These are phyloP conservation scores for Cossypha dichroa DNA, from an alignment of 2,797 vertebrate genomes.

Conservation along the genomic window DNA sequence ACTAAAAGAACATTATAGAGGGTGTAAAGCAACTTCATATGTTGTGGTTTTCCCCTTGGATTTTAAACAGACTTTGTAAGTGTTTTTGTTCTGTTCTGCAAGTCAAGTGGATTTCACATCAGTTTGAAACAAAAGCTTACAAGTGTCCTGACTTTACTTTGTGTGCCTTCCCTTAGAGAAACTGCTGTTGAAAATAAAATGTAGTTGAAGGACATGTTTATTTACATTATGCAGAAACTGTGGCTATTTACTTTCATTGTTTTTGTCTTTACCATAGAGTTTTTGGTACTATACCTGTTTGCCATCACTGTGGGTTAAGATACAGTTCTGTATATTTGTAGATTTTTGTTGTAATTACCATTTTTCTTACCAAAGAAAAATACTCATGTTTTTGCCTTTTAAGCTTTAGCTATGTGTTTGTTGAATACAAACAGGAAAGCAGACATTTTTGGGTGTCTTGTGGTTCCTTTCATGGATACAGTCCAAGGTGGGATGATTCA, in stretches of 20 bases:
- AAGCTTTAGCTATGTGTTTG: not conserved
- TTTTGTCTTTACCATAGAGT: not conserved
- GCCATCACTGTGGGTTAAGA: not conserved
- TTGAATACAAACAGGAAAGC: not conserved
- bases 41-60: not conserved
- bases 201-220: not conserved
- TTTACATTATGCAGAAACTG: not conserved
- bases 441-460: not conserved
- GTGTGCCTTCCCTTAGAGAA: not conserved
- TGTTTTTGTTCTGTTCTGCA: not conserved
- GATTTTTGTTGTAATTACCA: not conserved
- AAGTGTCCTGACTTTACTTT: not conserved
- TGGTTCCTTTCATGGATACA: rapidly evolving
- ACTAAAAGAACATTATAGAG: not conserved
- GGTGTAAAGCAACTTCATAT: not conserved
- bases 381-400: not conserved
- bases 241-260: not conserved
- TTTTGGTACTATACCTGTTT: not conserved
- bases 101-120: not conserved
- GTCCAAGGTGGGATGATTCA: not conserved
- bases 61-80: not conserved
- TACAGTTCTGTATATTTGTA: not conserved
- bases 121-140: not conserved
- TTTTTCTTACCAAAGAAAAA: not conserved
- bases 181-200: not conserved